Conservation (phyloP, 1,140 invertebrate genomes). For the Maniola jurtina region DNA sequence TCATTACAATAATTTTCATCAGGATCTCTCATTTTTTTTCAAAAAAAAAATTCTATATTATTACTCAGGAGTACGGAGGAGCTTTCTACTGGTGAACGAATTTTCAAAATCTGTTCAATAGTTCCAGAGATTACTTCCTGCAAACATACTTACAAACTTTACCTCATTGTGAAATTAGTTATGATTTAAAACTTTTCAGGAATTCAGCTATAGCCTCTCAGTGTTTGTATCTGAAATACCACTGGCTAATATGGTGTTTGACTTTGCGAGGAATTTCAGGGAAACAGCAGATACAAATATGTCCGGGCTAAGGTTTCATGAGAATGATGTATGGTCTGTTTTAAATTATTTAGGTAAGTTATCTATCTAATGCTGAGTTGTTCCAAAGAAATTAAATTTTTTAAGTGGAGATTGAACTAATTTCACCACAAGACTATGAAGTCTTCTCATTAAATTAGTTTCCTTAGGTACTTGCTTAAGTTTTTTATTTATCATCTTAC, state of each 20-base stretch:
- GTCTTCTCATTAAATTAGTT: neutral
- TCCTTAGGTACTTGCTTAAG: too few species aligned
- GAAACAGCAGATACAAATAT: slow-evolving; percentile 31
- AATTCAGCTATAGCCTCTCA: slow-evolving; percentile 80
- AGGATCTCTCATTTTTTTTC: too few species aligned
- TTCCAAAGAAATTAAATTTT: neutral
- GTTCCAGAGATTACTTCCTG: too few species aligned
- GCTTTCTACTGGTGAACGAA: too few species aligned
- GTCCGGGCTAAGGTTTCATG: slow-evolving; percentile 52
- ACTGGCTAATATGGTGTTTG: slow-evolving; percentile 68
- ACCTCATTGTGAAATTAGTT: neutral
- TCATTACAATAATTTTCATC: too few species aligned
- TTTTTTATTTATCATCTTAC: too few species aligned
- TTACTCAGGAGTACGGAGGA: too few species aligned
- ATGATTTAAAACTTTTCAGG: slow-evolving; percentile 46
- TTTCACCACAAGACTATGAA: neutral
- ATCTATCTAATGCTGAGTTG: neutral
- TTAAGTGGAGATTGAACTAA: neutral
- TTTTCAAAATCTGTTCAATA: too few species aligned
- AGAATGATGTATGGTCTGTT: slow-evolving; percentile 73
- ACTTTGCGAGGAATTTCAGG: slow-evolving; percentile 53
- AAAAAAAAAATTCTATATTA: too few species aligned
- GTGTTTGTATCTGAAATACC: slow-evolving; percentile 80
- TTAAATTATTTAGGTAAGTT: slow-evolving; percentile 73
- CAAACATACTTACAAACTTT: too few species aligned